Evolutionary conservation across 2,113 vertebrate species (phyloP).

Genomic region (Theristicus caerulescens): DNA sequence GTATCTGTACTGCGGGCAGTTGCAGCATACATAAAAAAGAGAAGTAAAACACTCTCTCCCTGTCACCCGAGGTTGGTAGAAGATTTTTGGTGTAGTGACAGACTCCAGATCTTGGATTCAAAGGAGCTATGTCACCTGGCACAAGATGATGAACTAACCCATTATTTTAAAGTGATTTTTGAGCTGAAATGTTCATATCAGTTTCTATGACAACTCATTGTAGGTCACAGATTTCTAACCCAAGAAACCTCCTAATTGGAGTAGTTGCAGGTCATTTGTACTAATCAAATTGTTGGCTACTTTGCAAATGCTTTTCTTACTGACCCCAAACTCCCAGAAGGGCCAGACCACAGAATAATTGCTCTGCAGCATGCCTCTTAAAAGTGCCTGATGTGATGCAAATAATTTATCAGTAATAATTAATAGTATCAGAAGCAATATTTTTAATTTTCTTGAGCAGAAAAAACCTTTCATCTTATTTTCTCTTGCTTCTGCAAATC

Average conservation of each 20-base stretch:
- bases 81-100: not conserved
- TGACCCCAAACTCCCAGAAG: constrained; percentile 28
- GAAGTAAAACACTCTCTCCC: not conserved
- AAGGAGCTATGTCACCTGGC: not conserved
- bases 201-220: constrained; percentile 62
- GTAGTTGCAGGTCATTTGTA: constrained; percentile 53
- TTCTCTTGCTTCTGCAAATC: not conserved
- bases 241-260: constrained; percentile 52
- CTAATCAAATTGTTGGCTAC: constrained; percentile 53
- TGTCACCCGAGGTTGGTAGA: not conserved
- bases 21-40: not conserved
- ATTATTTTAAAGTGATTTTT: constrained; percentile 35
- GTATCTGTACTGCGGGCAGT: not conserved
- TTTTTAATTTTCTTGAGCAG: not conserved
- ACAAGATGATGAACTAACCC: not conserved
- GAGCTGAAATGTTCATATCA: not conserved
- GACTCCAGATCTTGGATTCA: not conserved
- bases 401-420: constrained; percentile 28
- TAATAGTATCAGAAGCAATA: not conserved
- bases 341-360: constrained; percentile 10
- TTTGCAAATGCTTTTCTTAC: constrained; percentile 38
- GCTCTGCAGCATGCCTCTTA: not conserved
- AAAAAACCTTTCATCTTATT: not conserved
- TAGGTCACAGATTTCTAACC: constrained; percentile 50
- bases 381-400: not conserved